Conservation (phyloP, 64 coral and sea anemone genomes). For the Pocillopora damicornis region DNA sequence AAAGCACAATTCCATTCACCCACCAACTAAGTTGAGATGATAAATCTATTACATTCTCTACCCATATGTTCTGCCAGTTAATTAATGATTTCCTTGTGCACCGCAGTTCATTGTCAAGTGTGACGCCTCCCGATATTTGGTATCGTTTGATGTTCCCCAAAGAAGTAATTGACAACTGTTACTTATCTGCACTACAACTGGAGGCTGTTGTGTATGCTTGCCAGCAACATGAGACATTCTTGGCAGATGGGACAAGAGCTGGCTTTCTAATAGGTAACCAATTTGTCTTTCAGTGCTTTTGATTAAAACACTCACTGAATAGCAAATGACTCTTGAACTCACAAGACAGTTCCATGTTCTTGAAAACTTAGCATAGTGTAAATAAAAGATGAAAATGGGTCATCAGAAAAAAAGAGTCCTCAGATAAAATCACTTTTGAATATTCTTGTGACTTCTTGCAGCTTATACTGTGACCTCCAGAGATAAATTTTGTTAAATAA, state of each 20-base stretch:
- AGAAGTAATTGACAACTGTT: slow-evolving; percentile 71
- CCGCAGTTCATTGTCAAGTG: slow-evolving; percentile 85
- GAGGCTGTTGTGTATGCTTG: slow-evolving; percentile 96
- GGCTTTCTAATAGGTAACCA: slow-evolving; percentile 92
- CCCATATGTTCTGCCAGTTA: not conserved
- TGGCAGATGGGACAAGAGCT: slow-evolving; percentile 87
- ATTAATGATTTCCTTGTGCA: slow-evolving; percentile 1
- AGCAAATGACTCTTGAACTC: too few species aligned
- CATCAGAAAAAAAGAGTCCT: too few species aligned
- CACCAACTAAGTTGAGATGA: too few species aligned
- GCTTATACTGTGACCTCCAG: too few species aligned
- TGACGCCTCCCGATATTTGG: slow-evolving; percentile 87
- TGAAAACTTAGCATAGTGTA: too few species aligned
- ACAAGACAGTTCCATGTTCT: too few species aligned
- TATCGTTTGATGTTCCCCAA: slow-evolving; percentile 64
- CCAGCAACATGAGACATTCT: slow-evolving; percentile 87
- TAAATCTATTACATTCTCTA: not conserved
- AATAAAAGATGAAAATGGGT: too few species aligned
- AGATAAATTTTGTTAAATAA: too few species aligned
- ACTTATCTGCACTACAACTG: slow-evolving; percentile 88
- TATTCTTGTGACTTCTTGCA: too few species aligned
- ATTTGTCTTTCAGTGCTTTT: not conserved
- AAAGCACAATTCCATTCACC: too few species aligned
- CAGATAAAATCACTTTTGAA: too few species aligned
- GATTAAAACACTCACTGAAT: not conserved